These are phyloP conservation scores for Drosophila leonis DNA, from an alignment of 2,888 invertebrate species.

Conservation along the genomic window DNA sequence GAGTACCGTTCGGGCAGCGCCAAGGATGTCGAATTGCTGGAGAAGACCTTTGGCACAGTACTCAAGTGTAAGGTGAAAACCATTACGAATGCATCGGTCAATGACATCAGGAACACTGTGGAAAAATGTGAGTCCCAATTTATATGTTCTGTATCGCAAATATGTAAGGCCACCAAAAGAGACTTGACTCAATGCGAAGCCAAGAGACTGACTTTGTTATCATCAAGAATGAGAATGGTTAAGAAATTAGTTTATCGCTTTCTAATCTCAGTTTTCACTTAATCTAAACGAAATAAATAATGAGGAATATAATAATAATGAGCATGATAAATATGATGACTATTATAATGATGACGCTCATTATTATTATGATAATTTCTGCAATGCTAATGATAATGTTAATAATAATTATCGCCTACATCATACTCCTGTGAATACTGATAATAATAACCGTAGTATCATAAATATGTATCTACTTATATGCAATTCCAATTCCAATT, in stretches of 20 bases:
- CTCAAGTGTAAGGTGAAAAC: conserved; percentile 79
- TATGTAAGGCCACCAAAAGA: no score
- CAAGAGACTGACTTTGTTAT: not conserved
- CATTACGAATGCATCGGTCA: conserved; percentile 76
- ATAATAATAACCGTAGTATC: not conserved
- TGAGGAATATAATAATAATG: no score
- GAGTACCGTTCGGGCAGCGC: conserved; percentile 79
- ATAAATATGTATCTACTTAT: no score
- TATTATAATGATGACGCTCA: no score
- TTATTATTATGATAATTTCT: no score
- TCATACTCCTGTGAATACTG: not conserved
- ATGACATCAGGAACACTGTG: conserved; percentile 69
- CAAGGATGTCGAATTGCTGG: conserved; percentile 77
- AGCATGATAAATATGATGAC: no score
- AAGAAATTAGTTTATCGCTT: no score
- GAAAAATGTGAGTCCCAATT: conserved; percentile 76
- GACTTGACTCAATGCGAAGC: not conserved
- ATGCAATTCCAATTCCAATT: no score
- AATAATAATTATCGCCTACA: not conserved
- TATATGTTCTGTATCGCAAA: not conserved
- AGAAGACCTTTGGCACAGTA: conserved; percentile 70
- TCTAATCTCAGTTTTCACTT: not conserved
- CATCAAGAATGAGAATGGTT: no score
- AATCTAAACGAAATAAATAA: not conserved
- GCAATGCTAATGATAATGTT: no score